Evolutionary conservation across 2,113 vertebrate genomes (phyloP).

Genomic region (Rhinichthys klamathensis): DNA sequence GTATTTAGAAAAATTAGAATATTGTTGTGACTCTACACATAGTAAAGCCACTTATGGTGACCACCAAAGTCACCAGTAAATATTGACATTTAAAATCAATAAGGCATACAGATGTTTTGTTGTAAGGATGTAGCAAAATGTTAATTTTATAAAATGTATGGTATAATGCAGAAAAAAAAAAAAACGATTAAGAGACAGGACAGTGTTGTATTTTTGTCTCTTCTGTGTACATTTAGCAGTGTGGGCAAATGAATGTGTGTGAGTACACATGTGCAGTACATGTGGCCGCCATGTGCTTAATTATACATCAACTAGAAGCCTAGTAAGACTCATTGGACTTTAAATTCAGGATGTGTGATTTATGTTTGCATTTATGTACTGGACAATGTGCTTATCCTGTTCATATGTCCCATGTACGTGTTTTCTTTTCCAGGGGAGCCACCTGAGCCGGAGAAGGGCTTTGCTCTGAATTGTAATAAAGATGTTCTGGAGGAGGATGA

Average conservation of each 20-base stretch:
- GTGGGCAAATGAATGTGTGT: too few relatives aligned
- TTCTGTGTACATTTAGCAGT: too few relatives aligned
- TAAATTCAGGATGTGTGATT: neutral
- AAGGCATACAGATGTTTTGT: neutral
- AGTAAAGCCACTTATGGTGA: neutral
- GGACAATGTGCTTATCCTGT: neutral
- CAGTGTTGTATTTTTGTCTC: too few relatives aligned
- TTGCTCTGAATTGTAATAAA: constrained; percentile 10
- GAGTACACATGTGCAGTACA: too few relatives aligned
- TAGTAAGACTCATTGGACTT: neutral
- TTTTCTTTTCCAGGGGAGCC: neutral
- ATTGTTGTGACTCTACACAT: neutral
- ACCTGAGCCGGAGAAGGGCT: neutral
- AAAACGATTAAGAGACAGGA: too few relatives aligned
- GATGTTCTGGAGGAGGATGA: constrained; percentile 24
- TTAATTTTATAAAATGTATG: too few relatives aligned
- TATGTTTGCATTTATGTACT: neutral
- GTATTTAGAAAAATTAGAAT: neutral
- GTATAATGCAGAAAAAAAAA: too few relatives aligned
- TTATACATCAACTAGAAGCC: neutral
- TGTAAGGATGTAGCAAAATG: neutral
- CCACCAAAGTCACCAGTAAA: neutral
- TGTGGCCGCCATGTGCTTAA: neutral
- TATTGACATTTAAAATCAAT: neutral
- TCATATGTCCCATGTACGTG: neutral